These are phyloP conservation scores for Donacobius atricapilla DNA, from an alignment of 2,113 vertebrate genomes.

Conservation along the genomic window DNA sequence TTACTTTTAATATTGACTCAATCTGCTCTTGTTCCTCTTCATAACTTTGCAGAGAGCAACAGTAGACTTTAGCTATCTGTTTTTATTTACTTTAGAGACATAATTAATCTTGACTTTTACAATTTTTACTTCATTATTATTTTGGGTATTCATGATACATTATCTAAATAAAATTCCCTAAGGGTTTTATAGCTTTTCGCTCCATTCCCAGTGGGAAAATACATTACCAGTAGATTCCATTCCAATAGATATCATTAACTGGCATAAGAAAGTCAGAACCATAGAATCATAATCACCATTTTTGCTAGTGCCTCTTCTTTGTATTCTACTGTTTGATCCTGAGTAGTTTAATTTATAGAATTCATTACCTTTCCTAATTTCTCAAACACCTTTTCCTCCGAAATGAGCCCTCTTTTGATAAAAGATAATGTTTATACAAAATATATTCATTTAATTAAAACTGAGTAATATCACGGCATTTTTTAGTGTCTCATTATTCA, in stretches of 20 bases:
- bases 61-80: neutral
- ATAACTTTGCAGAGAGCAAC: neutral
- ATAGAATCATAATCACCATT: neutral
- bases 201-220: neutral
- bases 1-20: constrained; percentile 10
- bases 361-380: neutral
- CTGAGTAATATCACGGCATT: neutral
- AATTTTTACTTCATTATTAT: neutral
- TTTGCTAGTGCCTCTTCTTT: neutral
- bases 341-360: neutral
- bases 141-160: neutral
- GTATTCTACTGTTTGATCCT: neutral
- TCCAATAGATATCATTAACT: neutral
- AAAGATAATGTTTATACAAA: neutral
- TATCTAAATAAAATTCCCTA: neutral
- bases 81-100: neutral
- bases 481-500: neutral
- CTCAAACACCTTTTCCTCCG: neutral
- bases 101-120: neutral
- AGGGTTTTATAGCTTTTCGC: neutral
- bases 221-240: neutral
- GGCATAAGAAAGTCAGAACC: neutral
- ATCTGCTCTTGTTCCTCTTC: neutral
- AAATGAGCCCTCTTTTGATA: neutral
- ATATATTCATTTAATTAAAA: constrained; percentile 22